Percentiles rank a stretch among this genome's conserved stretches.
These are phyloP conservation scores for Drosophila burlai DNA, from an alignment of 1,140 invertebrate genomes.

Conservation along the genomic window DNA sequence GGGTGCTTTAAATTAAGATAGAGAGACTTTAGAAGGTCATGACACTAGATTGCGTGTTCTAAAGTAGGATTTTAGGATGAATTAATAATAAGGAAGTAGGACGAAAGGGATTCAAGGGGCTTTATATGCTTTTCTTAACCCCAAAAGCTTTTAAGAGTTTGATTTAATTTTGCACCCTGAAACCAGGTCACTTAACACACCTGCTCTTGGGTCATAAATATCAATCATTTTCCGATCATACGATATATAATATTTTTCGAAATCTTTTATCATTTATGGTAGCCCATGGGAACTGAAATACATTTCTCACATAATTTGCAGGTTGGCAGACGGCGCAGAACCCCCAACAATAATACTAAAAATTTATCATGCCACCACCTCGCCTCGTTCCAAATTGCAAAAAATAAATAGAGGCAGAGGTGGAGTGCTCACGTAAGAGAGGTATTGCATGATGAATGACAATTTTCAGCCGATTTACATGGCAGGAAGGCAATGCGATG, in stretches of 20 bases:
- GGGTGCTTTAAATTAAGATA: constrained; percentile 4
- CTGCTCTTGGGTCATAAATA: constrained; percentile 34
- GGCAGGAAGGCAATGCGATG: constrained; percentile 28
- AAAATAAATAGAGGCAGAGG: background rate
- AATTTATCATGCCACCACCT: constrained; percentile 46
- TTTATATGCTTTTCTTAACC: background rate
- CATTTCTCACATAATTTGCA: constrained; percentile 53
- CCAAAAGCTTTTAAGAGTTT: background rate
- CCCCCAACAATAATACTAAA: constrained; percentile 52
- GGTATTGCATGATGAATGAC: constrained; percentile 69
- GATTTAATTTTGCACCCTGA: background rate
- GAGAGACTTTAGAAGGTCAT: background rate
- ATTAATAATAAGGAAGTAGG: background rate
- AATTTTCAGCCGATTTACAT: constrained; percentile 72
- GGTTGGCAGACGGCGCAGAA: constrained; percentile 20
- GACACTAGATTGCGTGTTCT: background rate
- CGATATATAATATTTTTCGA: constrained; percentile 19
- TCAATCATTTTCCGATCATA: constrained; percentile 28
- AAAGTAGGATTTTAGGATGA: too few species aligned
- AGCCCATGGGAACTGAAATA: constrained; percentile 1
- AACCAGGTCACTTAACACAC: constrained; percentile 23
- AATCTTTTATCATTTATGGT: constrained; percentile 34
- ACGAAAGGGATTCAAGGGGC: too few species aligned
- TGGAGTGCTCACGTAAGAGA: constrained; percentile 2
- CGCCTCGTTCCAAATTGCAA: background rate